Base-by-base conservation (phyloP, 2,113 vertebrate genomes). In the Dendropsophus ebraccatus region DNA sequence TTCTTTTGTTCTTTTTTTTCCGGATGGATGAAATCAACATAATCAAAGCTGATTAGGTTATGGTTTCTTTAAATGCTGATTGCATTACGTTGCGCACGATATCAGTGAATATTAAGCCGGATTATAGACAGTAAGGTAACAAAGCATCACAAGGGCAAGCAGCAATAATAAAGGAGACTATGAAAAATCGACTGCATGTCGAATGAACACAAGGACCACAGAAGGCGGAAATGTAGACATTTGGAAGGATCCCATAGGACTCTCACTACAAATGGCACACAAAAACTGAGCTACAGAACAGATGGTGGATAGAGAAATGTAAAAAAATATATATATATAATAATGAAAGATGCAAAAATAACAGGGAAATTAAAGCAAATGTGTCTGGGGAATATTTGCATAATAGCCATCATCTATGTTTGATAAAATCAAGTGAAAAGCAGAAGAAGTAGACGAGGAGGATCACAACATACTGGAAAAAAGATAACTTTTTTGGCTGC, bases 231-330 rank as follows among this genome's bases (percentile, higher is more conserved):
- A 54, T 32, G 21, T 69, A 86, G 84, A 86, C 84, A 86, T 86
- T 86, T 86, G 84, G 77, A 86, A 73, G 35, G 76, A 30, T 86
- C 84, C 84, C 84, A 73, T 32, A 86, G 84, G 84, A 81, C 84
- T 45, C 25, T 35, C 77, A 78, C 74, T 73, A 86, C 84, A 81
- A 86, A 81, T 86, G 77, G 84, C 84, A 81, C 52, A 62, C 84
- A 49, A 60, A 86, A 81, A 35, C 49, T 30, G 65, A 81, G 65
- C 84, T 86, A 28, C 50, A 49, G 84, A 86, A 81, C 84, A 86
- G 84, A 86, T 86, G 84, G 84, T 70, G 35, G 84, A 81, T 81
- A 81, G 35, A 86, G 72, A 83, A 76, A 49, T 6, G 30, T 10
- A 25, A 81, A 52, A 23, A 70, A 41, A 70, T 19, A 19, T n/a